Evolutionary conservation across 2,797 vertebrate species (phyloP).

Genomic region (Menidia menidia): DNA sequence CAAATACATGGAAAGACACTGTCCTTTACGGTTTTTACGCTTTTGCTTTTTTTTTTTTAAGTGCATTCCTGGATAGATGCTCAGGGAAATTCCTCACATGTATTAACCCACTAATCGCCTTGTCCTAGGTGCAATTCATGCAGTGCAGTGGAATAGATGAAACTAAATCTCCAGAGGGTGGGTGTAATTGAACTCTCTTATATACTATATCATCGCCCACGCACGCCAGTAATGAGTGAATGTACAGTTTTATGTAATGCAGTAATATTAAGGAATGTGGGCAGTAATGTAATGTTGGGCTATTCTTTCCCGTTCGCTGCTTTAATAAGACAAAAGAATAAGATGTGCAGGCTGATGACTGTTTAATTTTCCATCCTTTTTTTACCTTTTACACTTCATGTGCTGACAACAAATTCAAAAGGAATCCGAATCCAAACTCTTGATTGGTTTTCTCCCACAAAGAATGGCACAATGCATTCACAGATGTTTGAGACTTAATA

Average conservation of each 20-base stretch:
- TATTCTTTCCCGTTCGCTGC: neutral
- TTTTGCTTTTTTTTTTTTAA: neutral
- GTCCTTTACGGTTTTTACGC: neutral
- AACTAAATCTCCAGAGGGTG: constrained; percentile 29
- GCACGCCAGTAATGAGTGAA: constrained; percentile 22
- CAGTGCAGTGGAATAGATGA: constrained; percentile 17
- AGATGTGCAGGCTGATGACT: neutral
- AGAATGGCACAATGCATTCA: neutral
- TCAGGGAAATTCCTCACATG: constrained; percentile 19
- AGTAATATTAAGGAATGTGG: constrained; percentile 16
- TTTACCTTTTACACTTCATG: neutral
- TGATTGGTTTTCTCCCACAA: neutral
- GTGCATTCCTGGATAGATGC: constrained; percentile 2
- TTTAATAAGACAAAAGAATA: constrained; percentile 25
- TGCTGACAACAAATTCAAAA: neutral
- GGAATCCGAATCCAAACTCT: neutral
- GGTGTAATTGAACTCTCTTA: constrained; percentile 35
- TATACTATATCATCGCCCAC: constrained; percentile 23
- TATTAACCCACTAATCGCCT: constrained; percentile 23
- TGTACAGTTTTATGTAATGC: constrained; percentile 20
- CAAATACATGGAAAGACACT: neutral
- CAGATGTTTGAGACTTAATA: neutral
- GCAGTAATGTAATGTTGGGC: constrained; percentile 1
- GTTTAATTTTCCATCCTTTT: neutral
- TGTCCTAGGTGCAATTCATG: constrained; percentile 20